These are phyloP conservation scores for Brachionus rotundiformis DNA, from an alignment of 1,140 invertebrate species.

Conservation along the genomic window DNA sequence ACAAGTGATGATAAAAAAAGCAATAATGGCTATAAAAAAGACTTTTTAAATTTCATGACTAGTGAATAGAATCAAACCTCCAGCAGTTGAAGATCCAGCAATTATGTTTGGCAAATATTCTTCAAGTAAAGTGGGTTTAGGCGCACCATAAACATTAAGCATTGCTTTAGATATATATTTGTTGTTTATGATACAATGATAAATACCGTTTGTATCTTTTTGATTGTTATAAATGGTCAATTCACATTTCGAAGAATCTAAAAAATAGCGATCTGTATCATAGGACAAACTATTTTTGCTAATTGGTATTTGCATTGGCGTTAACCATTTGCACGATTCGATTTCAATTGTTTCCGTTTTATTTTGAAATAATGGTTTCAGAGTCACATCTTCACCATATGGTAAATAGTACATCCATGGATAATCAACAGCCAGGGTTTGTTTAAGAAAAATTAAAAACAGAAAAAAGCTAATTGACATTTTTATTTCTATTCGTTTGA, in stretches of 20 bases:
- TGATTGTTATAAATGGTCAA: conserved; percentile 36
- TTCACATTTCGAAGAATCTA: conserved; percentile 24
- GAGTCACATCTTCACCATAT: conserved; percentile 20
- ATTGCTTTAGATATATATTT: conserved; percentile 33
- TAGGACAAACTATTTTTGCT: neutral
- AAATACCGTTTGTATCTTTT: conserved; percentile 43
- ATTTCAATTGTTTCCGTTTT: neutral
- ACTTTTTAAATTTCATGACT: neutral
- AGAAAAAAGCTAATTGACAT: neutral
- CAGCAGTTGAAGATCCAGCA: conserved; percentile 40
- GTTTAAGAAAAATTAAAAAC: neutral
- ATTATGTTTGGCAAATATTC: conserved; percentile 41
- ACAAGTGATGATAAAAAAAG: neutral
- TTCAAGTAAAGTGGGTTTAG: neutral
- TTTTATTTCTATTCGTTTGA: neutral
- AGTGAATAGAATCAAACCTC: neutral
- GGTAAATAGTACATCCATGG: conserved; percentile 49
- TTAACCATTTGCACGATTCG: conserved; percentile 15
- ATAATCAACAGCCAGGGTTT: neutral
- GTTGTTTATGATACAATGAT: conserved; percentile 33
- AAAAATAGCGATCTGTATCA: neutral
- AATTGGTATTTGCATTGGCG: neutral
- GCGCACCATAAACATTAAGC: conserved; percentile 41
- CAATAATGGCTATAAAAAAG: neutral
- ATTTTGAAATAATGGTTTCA: conserved; percentile 41